Evolutionary conservation across 2,797 vertebrate species (phyloP).

Genomic region (Bradypodion pumilum): DNA sequence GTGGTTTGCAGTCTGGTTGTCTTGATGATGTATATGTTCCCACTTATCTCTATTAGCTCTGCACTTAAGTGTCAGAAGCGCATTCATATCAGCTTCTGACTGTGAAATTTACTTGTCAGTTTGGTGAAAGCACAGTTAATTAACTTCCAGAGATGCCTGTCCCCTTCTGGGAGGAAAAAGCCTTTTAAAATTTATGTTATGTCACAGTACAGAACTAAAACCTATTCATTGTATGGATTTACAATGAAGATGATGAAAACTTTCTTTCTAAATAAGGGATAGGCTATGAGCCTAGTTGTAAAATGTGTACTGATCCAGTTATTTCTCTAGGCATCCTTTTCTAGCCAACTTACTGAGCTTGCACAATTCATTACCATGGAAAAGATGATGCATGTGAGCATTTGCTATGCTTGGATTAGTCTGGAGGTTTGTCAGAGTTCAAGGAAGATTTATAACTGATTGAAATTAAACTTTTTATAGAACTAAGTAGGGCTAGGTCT

Average conservation of each 20-base stretch:
- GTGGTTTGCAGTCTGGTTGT: slow-evolving; percentile 53
- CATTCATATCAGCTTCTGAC: slow-evolving; percentile 30
- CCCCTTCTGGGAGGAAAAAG: slow-evolving; percentile 45
- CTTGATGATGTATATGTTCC: slow-evolving; percentile 46
- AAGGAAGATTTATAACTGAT: slow-evolving; percentile 21
- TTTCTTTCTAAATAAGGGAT: slow-evolving; percentile 55
- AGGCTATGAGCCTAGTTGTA: slow-evolving; percentile 30
- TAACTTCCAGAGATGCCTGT: slow-evolving; percentile 54
- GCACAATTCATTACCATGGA: background rate
- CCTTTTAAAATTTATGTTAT: slow-evolving; percentile 51
- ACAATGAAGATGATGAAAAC: slow-evolving; percentile 45
- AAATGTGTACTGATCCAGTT: slow-evolving; percentile 54
- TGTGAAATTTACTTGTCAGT: slow-evolving; percentile 59
- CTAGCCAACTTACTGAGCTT: slow-evolving; percentile 43
- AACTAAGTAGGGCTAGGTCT: slow-evolving; percentile 9
- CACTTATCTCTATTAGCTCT: slow-evolving; percentile 53
- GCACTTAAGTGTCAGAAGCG: slow-evolving; percentile 54
- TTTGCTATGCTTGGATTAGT: background rate
- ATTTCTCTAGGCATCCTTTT: slow-evolving; percentile 53
- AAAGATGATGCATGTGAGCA: slow-evolving; percentile 28
- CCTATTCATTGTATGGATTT: slow-evolving; percentile 50
- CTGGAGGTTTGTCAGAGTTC: slow-evolving; percentile 8
- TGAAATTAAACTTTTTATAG: slow-evolving; percentile 30
- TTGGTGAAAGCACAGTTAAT: slow-evolving; percentile 59
- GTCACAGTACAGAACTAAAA: slow-evolving; percentile 43